phyloP scores from a whole-genome alignment of 2,888 invertebrate genomes.

The Tenthredo amoena region DNA sequence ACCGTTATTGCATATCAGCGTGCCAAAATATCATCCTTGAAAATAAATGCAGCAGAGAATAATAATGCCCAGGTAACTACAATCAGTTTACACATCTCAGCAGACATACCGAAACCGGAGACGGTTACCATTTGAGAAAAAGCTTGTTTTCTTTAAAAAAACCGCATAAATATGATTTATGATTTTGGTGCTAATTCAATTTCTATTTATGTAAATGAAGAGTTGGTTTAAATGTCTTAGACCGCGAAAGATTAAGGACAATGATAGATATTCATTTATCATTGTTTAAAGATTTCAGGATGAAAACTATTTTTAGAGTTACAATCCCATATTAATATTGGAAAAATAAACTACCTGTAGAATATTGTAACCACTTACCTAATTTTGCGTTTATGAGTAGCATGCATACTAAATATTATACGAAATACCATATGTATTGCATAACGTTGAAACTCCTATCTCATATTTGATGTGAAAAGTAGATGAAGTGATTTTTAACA shows the following conservation, averaged over 20 bases:
- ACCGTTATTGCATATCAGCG: constrained; percentile 94
- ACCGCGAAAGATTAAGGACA: neutral
- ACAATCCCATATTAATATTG: constrained; percentile 7
- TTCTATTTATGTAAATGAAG: neutral
- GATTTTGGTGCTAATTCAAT: constrained; percentile 43
- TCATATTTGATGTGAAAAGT: constrained; percentile 5
- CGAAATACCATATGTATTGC: constrained; percentile 24
- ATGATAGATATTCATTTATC: neutral
- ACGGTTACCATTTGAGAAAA: constrained; percentile 56
- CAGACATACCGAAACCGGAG: constrained; percentile 75
- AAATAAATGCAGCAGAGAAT: constrained; percentile 81
- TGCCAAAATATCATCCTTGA: constrained; percentile 92
- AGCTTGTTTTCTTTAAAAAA: neutral
- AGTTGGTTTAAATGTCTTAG: neutral
- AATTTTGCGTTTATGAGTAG: constrained; percentile 6
- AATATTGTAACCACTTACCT: neutral
- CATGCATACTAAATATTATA: neutral
- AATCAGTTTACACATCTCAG: constrained; percentile 80
- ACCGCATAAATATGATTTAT: neutral
- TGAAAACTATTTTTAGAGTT: neutral
- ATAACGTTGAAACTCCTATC: neutral
- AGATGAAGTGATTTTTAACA: constrained; percentile 5
- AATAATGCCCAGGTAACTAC: constrained; percentile 77
- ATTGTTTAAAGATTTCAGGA: neutral
- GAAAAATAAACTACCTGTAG: constrained; percentile 1